A percentile compares a stretch with the other conserved stretches of the same genome.
Conservation (phyloP, 2,797 vertebrate species). For the Anas capensis region DNA sequence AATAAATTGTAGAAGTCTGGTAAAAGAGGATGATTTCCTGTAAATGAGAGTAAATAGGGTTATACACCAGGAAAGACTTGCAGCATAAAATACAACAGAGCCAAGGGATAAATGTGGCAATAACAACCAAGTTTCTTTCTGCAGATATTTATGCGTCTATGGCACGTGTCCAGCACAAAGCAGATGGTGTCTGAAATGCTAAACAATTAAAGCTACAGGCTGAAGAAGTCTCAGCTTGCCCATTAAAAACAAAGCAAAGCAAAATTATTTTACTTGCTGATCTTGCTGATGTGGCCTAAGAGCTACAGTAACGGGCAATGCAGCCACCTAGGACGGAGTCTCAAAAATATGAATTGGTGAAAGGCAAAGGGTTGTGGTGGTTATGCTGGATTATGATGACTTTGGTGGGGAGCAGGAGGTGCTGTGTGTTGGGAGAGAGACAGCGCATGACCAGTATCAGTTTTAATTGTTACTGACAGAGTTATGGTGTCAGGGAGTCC, state of each 20-base stretch:
- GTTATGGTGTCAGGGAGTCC: not conserved
- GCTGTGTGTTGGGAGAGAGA: not conserved
- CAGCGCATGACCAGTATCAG: not conserved
- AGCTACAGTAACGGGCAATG: not conserved
- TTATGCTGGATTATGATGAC: not conserved
- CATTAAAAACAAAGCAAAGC: not conserved
- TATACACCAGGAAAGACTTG: not conserved
- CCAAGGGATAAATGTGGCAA: not conserved
- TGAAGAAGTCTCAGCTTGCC: not conserved
- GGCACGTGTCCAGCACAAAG: constrained; percentile 6
- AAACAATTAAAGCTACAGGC: not conserved
- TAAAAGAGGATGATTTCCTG: not conserved
- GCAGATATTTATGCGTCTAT: not conserved
- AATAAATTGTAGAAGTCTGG: not conserved
- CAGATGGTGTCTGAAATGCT: constrained; percentile 47
- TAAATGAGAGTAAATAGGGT: not conserved
- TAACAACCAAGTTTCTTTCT: not conserved
- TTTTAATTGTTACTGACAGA: not conserved
- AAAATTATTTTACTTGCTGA: not conserved
- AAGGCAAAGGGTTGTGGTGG: not conserved
- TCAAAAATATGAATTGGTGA: not conserved
- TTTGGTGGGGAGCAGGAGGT: not conserved
- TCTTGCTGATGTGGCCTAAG: not conserved
- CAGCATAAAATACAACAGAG: not conserved
- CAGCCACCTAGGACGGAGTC: not conserved